These are phyloP conservation scores for Aleadryas rufinucha DNA, from an alignment of 2,113 vertebrate genomes.

Conservation along the genomic window DNA sequence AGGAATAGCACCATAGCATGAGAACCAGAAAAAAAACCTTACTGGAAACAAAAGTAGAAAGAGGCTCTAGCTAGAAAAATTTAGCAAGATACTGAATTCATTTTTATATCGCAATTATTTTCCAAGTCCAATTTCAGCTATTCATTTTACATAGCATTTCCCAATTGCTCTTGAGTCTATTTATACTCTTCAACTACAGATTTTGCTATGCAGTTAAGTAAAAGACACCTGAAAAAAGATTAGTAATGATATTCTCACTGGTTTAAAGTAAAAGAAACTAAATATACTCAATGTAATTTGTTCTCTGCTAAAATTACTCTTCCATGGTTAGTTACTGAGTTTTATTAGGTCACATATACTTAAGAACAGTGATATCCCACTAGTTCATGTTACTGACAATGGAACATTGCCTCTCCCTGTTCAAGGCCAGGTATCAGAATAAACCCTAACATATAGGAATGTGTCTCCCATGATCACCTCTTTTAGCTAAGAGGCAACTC, in stretches of 20 bases:
- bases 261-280: conserved; percentile 51
- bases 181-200: neutral
- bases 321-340: conserved; percentile 18
- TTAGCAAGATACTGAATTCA: neutral
- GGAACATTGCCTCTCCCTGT: neutral
- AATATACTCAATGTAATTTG: conserved; percentile 39
- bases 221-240: conserved; percentile 9
- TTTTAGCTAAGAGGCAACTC: neutral
- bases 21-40: neutral
- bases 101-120: neutral
- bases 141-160: neutral
- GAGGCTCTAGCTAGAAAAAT: neutral
- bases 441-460: neutral
- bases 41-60: neutral
- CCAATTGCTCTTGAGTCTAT: neutral
- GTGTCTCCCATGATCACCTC: neutral
- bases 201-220: neutral
- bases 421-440: neutral
- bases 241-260: neutral
- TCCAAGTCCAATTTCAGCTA: neutral
- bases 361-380: conserved; percentile 15
- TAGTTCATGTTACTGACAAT: neutral
- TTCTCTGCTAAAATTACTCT: conserved; percentile 54
- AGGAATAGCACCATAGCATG: neutral
- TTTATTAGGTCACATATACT: conserved; percentile 40